Percentiles rank a stretch among this genome's conserved stretches.
phyloP scores from a whole-genome alignment of 2,888 invertebrate species.

The Phanerotoma sp. region DNA sequence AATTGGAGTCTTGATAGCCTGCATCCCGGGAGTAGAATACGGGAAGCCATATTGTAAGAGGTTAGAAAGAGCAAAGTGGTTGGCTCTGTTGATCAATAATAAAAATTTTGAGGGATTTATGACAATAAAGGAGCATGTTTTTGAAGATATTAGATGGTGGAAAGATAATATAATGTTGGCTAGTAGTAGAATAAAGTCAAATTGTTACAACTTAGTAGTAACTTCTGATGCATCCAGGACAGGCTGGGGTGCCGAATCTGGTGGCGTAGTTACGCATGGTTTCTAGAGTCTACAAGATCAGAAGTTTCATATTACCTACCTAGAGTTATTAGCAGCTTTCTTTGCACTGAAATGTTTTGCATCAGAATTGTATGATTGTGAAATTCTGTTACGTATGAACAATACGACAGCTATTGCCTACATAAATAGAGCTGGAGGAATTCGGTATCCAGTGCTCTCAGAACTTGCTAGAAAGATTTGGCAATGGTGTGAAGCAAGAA shows the following conservation, averaged over 20 bases:
- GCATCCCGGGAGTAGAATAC: slow-evolving; percentile 23
- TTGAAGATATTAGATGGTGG: slow-evolving; percentile 16
- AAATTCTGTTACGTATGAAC: slow-evolving; percentile 24
- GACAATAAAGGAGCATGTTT: not conserved
- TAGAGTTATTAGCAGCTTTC: slow-evolving; percentile 20
- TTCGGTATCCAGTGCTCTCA: slow-evolving; percentile 22
- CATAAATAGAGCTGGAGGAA: slow-evolving; percentile 26
- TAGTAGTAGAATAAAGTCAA: slow-evolving; percentile 5
- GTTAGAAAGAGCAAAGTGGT: slow-evolving; percentile 17
- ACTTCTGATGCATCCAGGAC: slow-evolving; percentile 23
- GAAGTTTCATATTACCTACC: slow-evolving; percentile 20
- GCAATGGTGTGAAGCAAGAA: slow-evolving; percentile 29
- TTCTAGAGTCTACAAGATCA: slow-evolving; percentile 12
- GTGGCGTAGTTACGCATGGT: slow-evolving; percentile 8
- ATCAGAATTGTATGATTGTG: slow-evolving; percentile 3
- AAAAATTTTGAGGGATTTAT: slow-evolving; percentile 17
- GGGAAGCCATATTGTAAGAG: slow-evolving; percentile 23
- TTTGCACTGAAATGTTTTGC: slow-evolving; percentile 31
- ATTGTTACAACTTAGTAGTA: slow-evolving; percentile 9
- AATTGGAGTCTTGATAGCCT: slow-evolving; percentile 16
- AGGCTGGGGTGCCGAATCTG: slow-evolving; percentile 21
- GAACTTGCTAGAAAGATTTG: slow-evolving; percentile 28
- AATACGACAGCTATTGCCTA: slow-evolving; percentile 30
- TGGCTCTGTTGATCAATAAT: slow-evolving; percentile 14
- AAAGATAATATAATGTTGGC: not conserved